Base-by-base conservation (phyloP, 2,113 vertebrate genomes). In the Melanocharis versteri region DNA sequence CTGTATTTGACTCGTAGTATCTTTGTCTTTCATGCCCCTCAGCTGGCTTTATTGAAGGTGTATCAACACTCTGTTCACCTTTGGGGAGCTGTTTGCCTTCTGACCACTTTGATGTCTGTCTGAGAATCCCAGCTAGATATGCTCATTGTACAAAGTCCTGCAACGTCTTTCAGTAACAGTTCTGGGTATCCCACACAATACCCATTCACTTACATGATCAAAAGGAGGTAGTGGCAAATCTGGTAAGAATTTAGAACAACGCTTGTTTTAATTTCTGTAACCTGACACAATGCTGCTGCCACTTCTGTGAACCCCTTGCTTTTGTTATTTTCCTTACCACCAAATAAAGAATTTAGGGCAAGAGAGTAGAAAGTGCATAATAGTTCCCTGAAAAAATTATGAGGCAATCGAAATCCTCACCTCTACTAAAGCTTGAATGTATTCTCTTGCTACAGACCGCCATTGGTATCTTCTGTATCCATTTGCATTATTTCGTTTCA, bases 1-100 rank as follows among this genome's bases (percentile, higher is more conserved):
- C 11, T 23, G 1, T 33, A 16, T 27, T 62, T 64, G 35, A 30
- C 19, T 64, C 0, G 0, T 62, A 73, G 9, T 77, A 7, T 23
- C n/a, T 56, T 77, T 73, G 54, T 70, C 31, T 87, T 80, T 57
- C 30, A 6, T 58, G 42, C 27, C 20, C 57, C 47, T 84, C 26
- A 70, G 35, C 42, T 78, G 56, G 30, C 35, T 78, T 84, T 71
- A 37, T 4, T 57, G 50, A 73, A 53, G 6, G 11, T 80, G 4
- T 30, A 53, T 21, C 45, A 61, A 24, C 21, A 33, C 50, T 73
- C 35, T 50, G 15, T 48, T 35, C 11, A 15, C 26, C 37, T 73
- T 31, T 11, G 14, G 53, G 77, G 58, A 77, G n/a, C 61, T 87
- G 1, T 68, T 83, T 83, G 44, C 18, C 17, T 14, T 85, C n/a